These are phyloP conservation scores for Apamea monoglypha DNA, from an alignment of 2,888 invertebrate species.

Conservation along the genomic window DNA sequence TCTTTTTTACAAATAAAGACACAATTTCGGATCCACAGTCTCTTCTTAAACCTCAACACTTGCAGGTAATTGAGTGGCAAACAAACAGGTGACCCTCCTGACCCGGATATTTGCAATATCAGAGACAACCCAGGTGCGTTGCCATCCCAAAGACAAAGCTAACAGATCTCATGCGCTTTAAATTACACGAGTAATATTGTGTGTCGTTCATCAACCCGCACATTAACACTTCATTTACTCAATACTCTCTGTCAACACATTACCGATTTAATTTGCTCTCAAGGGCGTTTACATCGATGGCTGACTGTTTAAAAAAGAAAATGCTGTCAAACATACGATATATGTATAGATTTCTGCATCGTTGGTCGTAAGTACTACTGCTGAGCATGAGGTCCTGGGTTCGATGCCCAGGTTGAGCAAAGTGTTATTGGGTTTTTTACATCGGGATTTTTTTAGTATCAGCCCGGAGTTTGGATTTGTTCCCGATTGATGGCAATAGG, in stretches of 20 bases:
- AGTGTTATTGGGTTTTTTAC: no score
- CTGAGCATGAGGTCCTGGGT: neutral
- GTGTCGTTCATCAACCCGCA: neutral
- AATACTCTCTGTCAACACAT: conserved; percentile 22
- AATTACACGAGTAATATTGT: neutral
- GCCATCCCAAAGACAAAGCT: neutral
- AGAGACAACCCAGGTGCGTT: neutral
- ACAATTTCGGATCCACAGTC: neutral
- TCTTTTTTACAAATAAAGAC: no score
- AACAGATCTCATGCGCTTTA: neutral
- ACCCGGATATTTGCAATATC: neutral
- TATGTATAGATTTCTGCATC: neutral
- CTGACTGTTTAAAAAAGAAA: neutral
- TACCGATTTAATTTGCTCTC: conserved; percentile 48
- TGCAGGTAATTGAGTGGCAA: neutral
- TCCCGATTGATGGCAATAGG: no score
- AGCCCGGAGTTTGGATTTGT: no score
- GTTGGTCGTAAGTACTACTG: neutral
- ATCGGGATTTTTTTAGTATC: no score
- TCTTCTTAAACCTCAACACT: neutral
- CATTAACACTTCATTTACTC: conserved; percentile 19
- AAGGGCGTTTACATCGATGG: conserved; percentile 12
- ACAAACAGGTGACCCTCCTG: neutral
- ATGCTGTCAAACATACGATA: neutral
- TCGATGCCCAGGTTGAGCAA: no score